Conservation (phyloP, 2,888 invertebrate species). For the Himalopsyche kuldschensis region DNA sequence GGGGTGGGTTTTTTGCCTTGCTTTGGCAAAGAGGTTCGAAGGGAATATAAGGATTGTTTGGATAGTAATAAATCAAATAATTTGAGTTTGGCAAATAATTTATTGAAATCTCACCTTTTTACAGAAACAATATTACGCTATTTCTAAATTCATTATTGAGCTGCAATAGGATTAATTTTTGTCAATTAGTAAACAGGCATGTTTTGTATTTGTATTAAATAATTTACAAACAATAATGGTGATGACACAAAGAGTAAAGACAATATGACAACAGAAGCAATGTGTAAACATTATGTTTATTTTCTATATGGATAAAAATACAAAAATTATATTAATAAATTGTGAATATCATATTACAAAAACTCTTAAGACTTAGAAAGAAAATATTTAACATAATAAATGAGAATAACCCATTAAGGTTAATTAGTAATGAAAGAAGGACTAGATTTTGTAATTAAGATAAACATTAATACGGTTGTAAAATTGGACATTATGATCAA, state of each 20-base stretch:
- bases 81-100: not conserved
- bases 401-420: not conserved
- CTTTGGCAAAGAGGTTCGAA: no score
- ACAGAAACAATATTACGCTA: not conserved
- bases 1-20: no score
- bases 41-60: no score
- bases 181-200: not conserved
- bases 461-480: no score
- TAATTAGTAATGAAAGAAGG: not conserved
- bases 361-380: not conserved
- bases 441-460: not conserved
- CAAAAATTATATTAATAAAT: not conserved
- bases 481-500: no score
- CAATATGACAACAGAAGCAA: not conserved
- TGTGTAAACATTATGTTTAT: not conserved
- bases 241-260: not conserved
- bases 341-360: not conserved
- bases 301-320: not conserved
- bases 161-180: not conserved
- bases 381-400: not conserved
- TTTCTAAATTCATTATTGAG: not conserved
- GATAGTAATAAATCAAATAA: not conserved
- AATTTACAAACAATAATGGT: not conserved
- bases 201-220: not conserved
- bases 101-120: not conserved